Evolutionary conservation across 1,140 invertebrate species (phyloP), one percentile per base, ranked within the genome.

Genomic region (Zaprionus vittiger): DNA sequence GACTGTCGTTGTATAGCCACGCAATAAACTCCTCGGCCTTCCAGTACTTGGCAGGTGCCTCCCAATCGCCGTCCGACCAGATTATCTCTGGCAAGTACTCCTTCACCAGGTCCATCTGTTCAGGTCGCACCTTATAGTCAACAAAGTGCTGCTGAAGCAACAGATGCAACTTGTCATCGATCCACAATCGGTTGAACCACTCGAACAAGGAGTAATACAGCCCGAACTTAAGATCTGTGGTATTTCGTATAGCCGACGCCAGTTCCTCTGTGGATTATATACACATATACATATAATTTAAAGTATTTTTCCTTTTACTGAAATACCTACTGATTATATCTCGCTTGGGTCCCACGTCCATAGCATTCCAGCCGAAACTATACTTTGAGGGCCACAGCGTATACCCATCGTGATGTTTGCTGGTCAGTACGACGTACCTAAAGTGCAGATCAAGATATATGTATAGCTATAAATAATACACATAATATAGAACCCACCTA

Each of bases 11-110:
- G 83, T 98, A 99, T 1, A 99, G 77, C 92, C 98, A 99, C 9
- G 98, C 96, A 2, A 99, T 93, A 80, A 97, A 96, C 75, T 96
- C 95, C 75, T 95, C 95, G 0, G 96, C 96, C 41, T 95, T 95
- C 96, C 96, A 99, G 85, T 99, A 99, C 1, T 94, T 94, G 80
- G 96, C 95, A 1, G 94, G 82, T 1, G 96, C 95, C 90, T 97
- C 97, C 96, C 97, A 97, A 78, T 98, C 97, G 0, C 98, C 98
- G 93, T 99, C 98, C 0, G 98, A 97, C 98, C 98, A 99, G 22
- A 99, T 93, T 0, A 99, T 93, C 62, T 98, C 97, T 0, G 98
- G 98, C 73, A 96, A 93, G 91, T 99, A 99, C 54, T 94, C 93
- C 34, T 96, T 93, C 1, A 97, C 93, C 54, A 98, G 84, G 81